These are phyloP conservation scores for Congeria kusceri DNA, from an alignment of 2,888 invertebrate genomes.

Conservation along the genomic window DNA sequence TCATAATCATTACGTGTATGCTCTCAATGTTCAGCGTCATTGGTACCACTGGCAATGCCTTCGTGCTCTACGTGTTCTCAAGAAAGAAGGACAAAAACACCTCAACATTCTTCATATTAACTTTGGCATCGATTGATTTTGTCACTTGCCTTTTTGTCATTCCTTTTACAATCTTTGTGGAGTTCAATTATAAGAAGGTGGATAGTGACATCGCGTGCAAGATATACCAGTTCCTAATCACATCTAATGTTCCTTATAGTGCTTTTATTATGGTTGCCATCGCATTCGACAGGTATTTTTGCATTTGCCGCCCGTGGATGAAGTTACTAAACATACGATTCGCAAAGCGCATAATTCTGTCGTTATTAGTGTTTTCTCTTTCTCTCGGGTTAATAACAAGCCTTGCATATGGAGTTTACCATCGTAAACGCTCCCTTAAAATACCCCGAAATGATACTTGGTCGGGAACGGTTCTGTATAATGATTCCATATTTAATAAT, in stretches of 20 bases:
- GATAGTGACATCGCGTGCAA: conserved; percentile 77
- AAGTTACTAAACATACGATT: conserved; percentile 51
- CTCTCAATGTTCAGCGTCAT: conserved; percentile 77
- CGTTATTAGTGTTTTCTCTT: conserved; percentile 49
- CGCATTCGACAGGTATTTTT: conserved; percentile 82
- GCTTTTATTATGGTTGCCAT: conserved; percentile 83
- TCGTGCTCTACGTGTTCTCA: conserved; percentile 83
- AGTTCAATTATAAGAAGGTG: conserved; percentile 74
- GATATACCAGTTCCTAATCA: conserved; percentile 80
- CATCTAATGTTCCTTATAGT: conserved; percentile 79
- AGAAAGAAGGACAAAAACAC: conserved; percentile 72
- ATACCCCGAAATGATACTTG: neutral
- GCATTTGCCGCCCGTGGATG: conserved; percentile 80
- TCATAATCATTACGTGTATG: conserved; percentile 56
- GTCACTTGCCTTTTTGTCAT: conserved; percentile 80
- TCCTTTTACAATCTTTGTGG: conserved; percentile 81
- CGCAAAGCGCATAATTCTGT: conserved; percentile 52
- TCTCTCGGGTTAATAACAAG: conserved; percentile 56
- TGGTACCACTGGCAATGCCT: conserved; percentile 83
- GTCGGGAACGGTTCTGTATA: neutral
- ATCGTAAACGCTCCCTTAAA: conserved; percentile 4
- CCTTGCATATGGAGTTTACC: conserved; percentile 59
- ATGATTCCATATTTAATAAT: neutral
- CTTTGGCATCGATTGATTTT: conserved; percentile 80
- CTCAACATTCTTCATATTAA: conserved; percentile 82